phyloP scores from a whole-genome alignment of 1,140 invertebrate genomes.

The Ips typographus region DNA sequence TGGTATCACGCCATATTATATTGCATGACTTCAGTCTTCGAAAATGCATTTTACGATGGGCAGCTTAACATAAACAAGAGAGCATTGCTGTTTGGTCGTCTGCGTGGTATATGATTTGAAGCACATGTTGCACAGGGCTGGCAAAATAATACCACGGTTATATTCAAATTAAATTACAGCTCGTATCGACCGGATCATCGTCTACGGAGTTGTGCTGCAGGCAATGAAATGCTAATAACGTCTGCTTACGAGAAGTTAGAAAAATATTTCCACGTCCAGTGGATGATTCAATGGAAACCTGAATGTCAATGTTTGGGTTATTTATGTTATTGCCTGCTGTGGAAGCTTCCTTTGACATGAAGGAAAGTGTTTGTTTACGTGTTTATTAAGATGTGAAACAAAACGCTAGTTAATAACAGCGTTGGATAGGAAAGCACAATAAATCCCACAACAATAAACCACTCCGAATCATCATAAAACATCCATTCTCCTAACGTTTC shows the following conservation, averaged over 20 bases:
- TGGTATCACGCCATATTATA: slow-evolving; percentile 44
- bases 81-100: slow-evolving; percentile 43
- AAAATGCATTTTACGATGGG: slow-evolving; percentile 45
- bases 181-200: not conserved
- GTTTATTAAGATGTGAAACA: no score
- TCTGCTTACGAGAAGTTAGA: no score
- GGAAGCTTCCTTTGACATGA: no score
- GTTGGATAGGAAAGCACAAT: no score
- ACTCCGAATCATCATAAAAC: slow-evolving; percentile 32
- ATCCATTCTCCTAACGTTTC: slow-evolving; percentile 14
- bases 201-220: not conserved
- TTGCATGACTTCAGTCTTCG: slow-evolving; percentile 43
- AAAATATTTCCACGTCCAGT: no score
- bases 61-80: slow-evolving; percentile 45
- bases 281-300: not conserved
- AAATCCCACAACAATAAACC: not conserved
- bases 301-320: no score
- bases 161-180: slow-evolving; percentile 46
- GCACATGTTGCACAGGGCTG: slow-evolving; percentile 44
- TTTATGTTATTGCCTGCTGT: no score
- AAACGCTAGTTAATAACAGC: no score
- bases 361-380: no score
- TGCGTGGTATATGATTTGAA: slow-evolving; percentile 48
- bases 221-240: not conserved
- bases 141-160: slow-evolving; percentile 43